Conservation (phyloP, 1,140 invertebrate genomes). For the Stegodyphus dumicola region DNA sequence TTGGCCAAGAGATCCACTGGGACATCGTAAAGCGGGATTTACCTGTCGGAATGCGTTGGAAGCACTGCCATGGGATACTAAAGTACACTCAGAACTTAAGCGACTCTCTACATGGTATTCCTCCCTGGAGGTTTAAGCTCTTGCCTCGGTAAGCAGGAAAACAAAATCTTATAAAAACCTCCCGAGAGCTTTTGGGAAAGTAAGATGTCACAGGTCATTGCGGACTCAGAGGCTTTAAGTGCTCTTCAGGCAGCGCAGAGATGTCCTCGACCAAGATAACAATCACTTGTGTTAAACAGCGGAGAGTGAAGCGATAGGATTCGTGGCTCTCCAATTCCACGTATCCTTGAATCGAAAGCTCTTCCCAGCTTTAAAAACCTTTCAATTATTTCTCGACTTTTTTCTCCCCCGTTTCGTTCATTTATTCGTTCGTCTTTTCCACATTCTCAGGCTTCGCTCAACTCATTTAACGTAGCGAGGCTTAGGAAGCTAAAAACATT, state of each 20-base stretch:
- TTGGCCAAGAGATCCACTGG: conserved; percentile 49
- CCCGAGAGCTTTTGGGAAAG: conserved; percentile 53
- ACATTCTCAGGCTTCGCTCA: too few relatives aligned
- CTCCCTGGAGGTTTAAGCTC: conserved; percentile 15
- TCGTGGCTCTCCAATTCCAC: conserved; percentile 43
- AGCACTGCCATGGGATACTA: conserved; percentile 33
- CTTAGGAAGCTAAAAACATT: too few relatives aligned
- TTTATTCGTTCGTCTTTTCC: neutral
- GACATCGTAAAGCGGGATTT: conserved; percentile 58
- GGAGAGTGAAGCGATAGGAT: conserved; percentile 30
- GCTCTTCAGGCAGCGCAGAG: conserved; percentile 27
- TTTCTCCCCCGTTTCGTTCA: neutral
- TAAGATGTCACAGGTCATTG: conserved; percentile 60
- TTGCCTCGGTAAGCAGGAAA: conserved; percentile 45
- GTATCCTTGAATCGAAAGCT: conserved; percentile 20
- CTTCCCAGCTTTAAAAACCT: conserved; percentile 19
- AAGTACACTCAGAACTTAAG: conserved; percentile 50
- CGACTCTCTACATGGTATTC: conserved; percentile 30
- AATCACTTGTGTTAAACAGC: conserved; percentile 51
- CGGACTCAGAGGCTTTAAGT: conserved; percentile 45
- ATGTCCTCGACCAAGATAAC: conserved; percentile 40
- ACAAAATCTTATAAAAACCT: conserved; percentile 59
- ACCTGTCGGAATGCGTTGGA: conserved; percentile 44
- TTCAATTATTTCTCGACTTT: conserved; percentile 43
- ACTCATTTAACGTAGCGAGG: too few relatives aligned